Evolutionary conservation across 2,888 invertebrate species (phyloP), one percentile per base, ranked within the genome.

Genomic region (Schrankia costaestrigalis): DNA sequence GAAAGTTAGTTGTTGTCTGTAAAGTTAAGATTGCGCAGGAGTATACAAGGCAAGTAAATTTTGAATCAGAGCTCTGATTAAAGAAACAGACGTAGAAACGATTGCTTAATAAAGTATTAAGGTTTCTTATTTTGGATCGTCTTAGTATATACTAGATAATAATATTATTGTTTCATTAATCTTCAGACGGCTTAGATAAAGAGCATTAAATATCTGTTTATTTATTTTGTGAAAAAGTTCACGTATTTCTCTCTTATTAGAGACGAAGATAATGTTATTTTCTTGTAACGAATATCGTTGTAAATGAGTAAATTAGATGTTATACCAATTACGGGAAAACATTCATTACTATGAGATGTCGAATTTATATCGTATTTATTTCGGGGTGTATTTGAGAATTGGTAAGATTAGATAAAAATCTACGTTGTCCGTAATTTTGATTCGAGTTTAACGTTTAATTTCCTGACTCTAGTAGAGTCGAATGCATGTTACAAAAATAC

Each of bases 101-200:
- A 80, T 80, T 79, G 77, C 78, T 76, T 76, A n/a, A 70, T 77
- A 69, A 78, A 78, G 74, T 80, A 79, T 80, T 78, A 71, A 81
- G 69, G 63, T n/a, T 63, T 64, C 67, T 76, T 78, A 77, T 76
- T 79, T 74, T 53, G 57, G 67, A 74, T 78, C 71, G 72, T 74
- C 71, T 68, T 46, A 63, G 68, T 69, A 71, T 73, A 74, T 75
- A n/a, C n/a, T 55, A 43, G 26, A 70, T 73, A 60, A 68, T 71
- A 68, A 66, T 66, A 63, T 60, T 61, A 48, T 62, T 56, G 46
- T 63, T 54, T 64, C 63, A 64, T 63, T 68, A 53, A 60, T 60
- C 50, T 67, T 66, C 52, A 37, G 35, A 48, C 34, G 48, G 41
- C 46, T 62, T 52, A 45, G 14, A 14, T 29, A 36, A 46, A 48